Evolutionary conservation across 1,140 invertebrate genomes (phyloP), one percentile per base, ranked within the genome.

Genomic region (Rhynchophorus ferrugineus): DNA sequence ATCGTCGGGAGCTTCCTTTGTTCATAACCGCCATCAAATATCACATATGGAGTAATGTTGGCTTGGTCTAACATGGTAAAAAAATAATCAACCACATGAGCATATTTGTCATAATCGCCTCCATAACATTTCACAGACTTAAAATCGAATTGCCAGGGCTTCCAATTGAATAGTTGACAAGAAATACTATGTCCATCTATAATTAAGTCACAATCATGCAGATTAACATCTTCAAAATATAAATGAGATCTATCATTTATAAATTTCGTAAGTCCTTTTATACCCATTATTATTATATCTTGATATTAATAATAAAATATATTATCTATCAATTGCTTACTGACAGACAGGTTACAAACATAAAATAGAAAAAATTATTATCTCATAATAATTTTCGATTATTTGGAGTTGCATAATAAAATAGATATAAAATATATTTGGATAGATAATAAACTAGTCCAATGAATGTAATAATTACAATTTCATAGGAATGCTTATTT

Each of bases 91-190:
- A 87, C 73, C 16, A 70, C 69, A 16, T 74, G 62, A 2, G 77
- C 79, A 68, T 79, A 90, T 60, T 79, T 79, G 61, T 92, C 85
- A 64, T 93, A 94, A 69, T 94, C 89, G 1, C 91, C 91, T 16
- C 89, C 89, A 71, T 90, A 94, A 1, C 80, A 76, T 38, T 79
- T 54, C 9, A 11, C 13, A 1, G 44, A 54, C 43, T 44, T 54
- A 11, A 44, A 81, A 59, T 83, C 80, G 42, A 75, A 73, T 44
- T 76, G 79, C 2, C 78, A 68, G 11, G 71, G 66, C 19, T 46
- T 54, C 45, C 71, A 73, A 52, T 73, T 75, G 60, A 89, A 92
- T 1, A 94, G 62, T 62, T 85, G 83, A 48, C 80, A 80, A 19
- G 79, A 78, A 29, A 94, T 67, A 68, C 82, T 85, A 62, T 85